phyloP scores from a whole-genome alignment of 2,113 vertebrate species.

The Phyllopteryx taeniolatus region DNA sequence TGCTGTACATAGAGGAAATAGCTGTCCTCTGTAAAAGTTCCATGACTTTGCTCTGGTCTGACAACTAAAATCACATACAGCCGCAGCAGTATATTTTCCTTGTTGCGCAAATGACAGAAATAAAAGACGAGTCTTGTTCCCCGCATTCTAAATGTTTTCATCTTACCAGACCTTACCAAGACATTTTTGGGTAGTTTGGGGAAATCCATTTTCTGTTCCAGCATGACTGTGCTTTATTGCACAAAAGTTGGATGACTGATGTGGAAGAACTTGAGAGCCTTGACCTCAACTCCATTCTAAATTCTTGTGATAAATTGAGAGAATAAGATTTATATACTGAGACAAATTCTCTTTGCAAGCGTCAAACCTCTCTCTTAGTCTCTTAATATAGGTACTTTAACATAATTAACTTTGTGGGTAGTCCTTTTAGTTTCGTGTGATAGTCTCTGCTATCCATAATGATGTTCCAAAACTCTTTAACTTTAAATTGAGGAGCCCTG shows the following conservation, averaged over 20 bases:
- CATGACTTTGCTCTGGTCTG: conserved; percentile 42
- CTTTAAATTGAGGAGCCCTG: not conserved
- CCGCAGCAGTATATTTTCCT: conserved; percentile 3
- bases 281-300: not conserved
- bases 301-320: not conserved
- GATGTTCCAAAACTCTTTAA: not conserved
- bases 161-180: too few species aligned
- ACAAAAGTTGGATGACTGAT: not conserved
- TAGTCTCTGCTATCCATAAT: not conserved
- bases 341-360: too few species aligned
- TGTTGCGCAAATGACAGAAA: conserved; percentile 24
- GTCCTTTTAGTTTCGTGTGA: not conserved
- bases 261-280: not conserved
- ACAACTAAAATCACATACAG: conserved; percentile 17
- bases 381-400: too few species aligned
- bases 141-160: not conserved
- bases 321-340: too few species aligned
- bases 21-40: conserved; percentile 43
- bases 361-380: too few species aligned
- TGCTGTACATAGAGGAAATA: conserved; percentile 31
- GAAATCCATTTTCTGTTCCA: not conserved
- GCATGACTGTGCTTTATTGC: not conserved
- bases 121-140: not conserved
- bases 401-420: not conserved
- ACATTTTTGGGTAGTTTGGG: not conserved